These are phyloP conservation scores for Drosophila engyochracea DNA, from an alignment of 2,888 invertebrate species.

Conservation along the genomic window DNA sequence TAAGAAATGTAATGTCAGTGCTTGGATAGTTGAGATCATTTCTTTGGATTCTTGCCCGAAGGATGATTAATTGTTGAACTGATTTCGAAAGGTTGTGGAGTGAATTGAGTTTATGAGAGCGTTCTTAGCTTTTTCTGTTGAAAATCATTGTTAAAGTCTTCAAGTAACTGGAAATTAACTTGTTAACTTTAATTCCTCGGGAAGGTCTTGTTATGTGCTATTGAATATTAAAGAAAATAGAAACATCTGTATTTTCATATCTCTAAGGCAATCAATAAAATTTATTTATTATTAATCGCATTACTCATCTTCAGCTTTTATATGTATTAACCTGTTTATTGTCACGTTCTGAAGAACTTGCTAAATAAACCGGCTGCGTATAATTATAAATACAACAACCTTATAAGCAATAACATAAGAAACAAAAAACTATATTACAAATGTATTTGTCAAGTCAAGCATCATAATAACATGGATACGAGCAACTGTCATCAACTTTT, in stretches of 20 bases:
- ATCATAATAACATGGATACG: slow-evolving; percentile 34
- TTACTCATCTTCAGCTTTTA: slow-evolving; percentile 12
- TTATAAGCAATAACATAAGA: not conserved
- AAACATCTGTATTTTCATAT: not conserved
- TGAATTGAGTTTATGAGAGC: slow-evolving; percentile 6
- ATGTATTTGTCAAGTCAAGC: slow-evolving; percentile 48
- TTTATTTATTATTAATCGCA: slow-evolving; percentile 25
- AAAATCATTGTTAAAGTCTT: not conserved
- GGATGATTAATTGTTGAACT: slow-evolving; percentile 35
- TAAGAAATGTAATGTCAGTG: slow-evolving; percentile 37
- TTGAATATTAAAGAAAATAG: not conserved
- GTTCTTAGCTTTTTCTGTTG: not conserved
- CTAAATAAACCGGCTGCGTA: slow-evolving; percentile 33
- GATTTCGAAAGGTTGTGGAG: not conserved
- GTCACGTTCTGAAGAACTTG: slow-evolving; percentile 37
- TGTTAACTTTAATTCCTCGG: not conserved
- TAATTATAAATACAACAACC: slow-evolving; percentile 9
- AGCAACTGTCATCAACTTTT: slow-evolving; percentile 21
- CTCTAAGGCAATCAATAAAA: not conserved
- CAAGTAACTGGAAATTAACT: not conserved
- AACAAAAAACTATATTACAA: slow-evolving; percentile 39
- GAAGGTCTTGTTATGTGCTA: not conserved
- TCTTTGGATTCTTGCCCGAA: slow-evolving; percentile 7
- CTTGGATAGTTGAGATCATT: slow-evolving; percentile 36
- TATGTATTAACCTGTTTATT: slow-evolving; percentile 45